Evolutionary conservation across 2,888 invertebrate species (phyloP).

Genomic region (Conomelus anceps): DNA sequence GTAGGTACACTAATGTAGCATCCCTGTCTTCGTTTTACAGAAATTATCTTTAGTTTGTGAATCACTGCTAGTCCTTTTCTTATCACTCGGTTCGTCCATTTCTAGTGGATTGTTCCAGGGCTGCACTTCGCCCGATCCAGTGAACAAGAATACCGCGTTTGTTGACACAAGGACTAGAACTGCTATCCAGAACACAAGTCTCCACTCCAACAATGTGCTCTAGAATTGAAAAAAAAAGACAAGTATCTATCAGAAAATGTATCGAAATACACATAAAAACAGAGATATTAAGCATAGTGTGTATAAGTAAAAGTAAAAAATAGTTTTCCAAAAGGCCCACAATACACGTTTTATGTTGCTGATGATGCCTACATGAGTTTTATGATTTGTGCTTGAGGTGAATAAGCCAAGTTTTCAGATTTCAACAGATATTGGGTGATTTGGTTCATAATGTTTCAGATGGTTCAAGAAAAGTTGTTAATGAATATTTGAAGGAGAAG

Average conservation of each 20-base stretch:
- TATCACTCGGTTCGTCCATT: background rate
- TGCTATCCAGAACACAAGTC: conserved; percentile 73
- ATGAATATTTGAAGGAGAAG: too few relatives aligned
- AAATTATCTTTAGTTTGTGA: background rate
- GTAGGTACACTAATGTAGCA: background rate
- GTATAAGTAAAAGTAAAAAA: too few relatives aligned
- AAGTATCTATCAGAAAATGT: background rate
- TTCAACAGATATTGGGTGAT: too few relatives aligned
- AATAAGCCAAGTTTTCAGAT: too few relatives aligned
- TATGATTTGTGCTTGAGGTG: too few relatives aligned
- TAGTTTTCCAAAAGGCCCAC: too few relatives aligned
- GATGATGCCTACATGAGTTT: too few relatives aligned
- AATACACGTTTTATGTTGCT: too few relatives aligned
- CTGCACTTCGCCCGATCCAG: conserved; percentile 65
- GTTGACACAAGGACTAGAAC: conserved; percentile 59
- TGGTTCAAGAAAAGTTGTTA: too few relatives aligned
- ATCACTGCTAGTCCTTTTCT: background rate
- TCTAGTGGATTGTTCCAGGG: conserved; percentile 57
- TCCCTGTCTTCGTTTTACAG: background rate
- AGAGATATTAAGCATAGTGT: too few relatives aligned
- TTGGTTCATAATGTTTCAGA: too few relatives aligned
- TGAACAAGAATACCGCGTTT: conserved; percentile 59
- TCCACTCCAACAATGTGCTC: conserved; percentile 56
- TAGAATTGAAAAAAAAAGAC: conserved; percentile 14
- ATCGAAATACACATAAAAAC: too few relatives aligned